Base-by-base conservation (phyloP, 92 coral and sea anemone genomes). In the Ricordea florida region DNA sequence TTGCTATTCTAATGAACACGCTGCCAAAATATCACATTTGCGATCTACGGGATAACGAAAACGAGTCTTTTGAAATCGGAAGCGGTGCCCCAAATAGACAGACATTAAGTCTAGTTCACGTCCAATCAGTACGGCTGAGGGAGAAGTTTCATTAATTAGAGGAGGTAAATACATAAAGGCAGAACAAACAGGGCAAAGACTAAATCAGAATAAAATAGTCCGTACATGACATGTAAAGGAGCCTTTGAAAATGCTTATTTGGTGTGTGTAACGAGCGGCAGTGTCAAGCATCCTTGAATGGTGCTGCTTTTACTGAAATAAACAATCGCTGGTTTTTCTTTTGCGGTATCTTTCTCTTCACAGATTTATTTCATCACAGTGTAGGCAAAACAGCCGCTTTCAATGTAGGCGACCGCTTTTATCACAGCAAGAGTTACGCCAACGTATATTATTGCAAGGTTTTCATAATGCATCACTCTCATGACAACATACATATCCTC, bases 11-110 rank as follows among this genome's bases (percentile, higher is more conserved):
- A 41, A 70, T 70, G 59, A 48, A 21, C 25, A 46, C 59, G 22
- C 26, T 24, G 57, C 36, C 10, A 7, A 21, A n/a, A 33, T 67
- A 30, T 67, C 34, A 47, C 44, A 11, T 31, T 29, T 32, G 60
- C 15, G 26, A 26, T 26, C 14, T 52, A 45, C 61, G 38, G 15
- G 28, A 28, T 18, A 40, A 55, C 27, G 46, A 48, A 67, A 49
- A 25, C 60, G 46, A 67, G 37, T 70, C 53, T 29, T 70, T 28
- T 70, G 20, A 37, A 53, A 70, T 27, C 66, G 65, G 77, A 70
- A 53, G 77, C 77, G 53, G 50, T 28, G 1, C 26, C 36, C 57
- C 36, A 37, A 24, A 32, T 53, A 16, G 29, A 42, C 25, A n/a
- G 53, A 70, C 66, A 30, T 29, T 25, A 53, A 38, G 51, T 26